Base-by-base conservation (phyloP, 1,140 invertebrate species). In the Steinernema khuongi region DNA sequence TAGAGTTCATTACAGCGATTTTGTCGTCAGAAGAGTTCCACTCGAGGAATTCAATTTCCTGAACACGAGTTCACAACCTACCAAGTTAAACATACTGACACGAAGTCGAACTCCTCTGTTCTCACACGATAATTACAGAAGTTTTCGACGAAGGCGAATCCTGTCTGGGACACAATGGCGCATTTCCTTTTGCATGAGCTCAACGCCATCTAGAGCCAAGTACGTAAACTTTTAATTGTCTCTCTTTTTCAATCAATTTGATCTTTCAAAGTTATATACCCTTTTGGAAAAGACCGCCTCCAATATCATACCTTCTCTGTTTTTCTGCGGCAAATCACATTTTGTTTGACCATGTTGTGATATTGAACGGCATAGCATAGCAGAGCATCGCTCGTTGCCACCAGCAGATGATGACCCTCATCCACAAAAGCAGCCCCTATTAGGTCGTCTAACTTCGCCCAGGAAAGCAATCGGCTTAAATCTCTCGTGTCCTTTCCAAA, bases 261-360 rank as follows among this genome's bases (percentile, higher is more conserved):
- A 60, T 22, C 26, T 26, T 60, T 17, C 11, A 26, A 60, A 41
- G 36, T n/a, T 60, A 14, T 60, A 60, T 4, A 60, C 4, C 26
- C 22, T n/a, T n/a, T n/a, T n/a, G n/a, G n/a, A n/a, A n/a, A n/a
- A n/a, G n/a, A n/a, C n/a, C n/a, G n/a, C n/a, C n/a, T n/a, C n/a
- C n/a, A n/a, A n/a, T n/a, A n/a, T n/a, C n/a, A n/a, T n/a, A 60
- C 50, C 50, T 14, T 60, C 19, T 60, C 50, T 60, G 26, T 60
- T 26, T 7, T 14, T 4, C 4, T 60, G 14, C 26, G 14, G 50
- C 50, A 14, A 22, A 60, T 26, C 7, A 22, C 19, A 14, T 22
- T 60, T 60, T 22, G 14, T 26, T 60, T 22, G 19, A 60, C 50
- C 14, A 60, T 60, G 50, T 22, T 60, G 4, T 60, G 14, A 22